These are phyloP conservation scores for Geophilus truncorum DNA, from an alignment of 2,888 invertebrate genomes.

Conservation along the genomic window DNA sequence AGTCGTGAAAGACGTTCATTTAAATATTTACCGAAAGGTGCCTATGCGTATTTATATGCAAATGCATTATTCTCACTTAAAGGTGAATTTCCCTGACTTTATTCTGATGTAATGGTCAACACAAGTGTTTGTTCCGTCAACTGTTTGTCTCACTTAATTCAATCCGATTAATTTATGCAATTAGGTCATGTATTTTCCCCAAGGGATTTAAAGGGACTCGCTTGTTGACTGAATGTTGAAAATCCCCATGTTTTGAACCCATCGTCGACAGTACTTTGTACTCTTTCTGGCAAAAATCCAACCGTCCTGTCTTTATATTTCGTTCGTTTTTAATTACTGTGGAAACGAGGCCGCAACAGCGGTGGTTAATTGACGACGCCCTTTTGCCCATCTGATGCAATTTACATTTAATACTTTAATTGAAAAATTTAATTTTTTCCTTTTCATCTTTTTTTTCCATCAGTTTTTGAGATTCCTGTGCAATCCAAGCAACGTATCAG, in stretches of 20 bases:
- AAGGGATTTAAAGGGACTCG: background rate
- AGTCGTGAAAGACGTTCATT: background rate
- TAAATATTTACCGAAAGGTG: background rate
- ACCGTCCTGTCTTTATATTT: background rate
- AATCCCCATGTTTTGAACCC: background rate
- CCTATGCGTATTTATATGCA: background rate
- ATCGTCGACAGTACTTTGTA: background rate
- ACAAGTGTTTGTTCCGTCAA: background rate
- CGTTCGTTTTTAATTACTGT: background rate
- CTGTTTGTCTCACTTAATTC: background rate
- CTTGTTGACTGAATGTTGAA: background rate
- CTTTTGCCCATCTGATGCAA: background rate
- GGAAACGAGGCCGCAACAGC: slow-evolving; percentile 10
- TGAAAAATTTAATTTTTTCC: background rate
- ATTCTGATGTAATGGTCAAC: background rate
- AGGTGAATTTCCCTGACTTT: background rate
- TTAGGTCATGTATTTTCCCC: background rate
- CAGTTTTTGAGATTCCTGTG: background rate
- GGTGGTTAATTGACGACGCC: background rate
- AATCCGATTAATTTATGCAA: slow-evolving; percentile 10
- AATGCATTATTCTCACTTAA: background rate
- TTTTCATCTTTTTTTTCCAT: background rate
- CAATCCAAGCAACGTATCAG: background rate
- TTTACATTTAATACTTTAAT: background rate
- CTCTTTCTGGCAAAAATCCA: background rate